Conservation (phyloP, 2,797 vertebrate species). For the Ctenosaura bakeri region DNA sequence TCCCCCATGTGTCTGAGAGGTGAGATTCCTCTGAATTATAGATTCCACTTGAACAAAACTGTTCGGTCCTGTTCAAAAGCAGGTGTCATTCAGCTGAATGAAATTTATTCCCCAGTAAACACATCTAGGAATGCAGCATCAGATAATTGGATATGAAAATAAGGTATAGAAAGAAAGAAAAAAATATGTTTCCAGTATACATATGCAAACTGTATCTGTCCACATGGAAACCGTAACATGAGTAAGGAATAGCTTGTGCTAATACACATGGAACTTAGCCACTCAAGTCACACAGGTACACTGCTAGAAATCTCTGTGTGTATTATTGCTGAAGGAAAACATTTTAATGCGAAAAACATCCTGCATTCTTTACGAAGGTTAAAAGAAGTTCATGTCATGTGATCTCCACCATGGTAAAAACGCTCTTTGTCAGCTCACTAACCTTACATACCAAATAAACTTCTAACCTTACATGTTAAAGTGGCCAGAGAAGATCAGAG, state of each 20-base stretch:
- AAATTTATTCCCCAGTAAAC: not conserved
- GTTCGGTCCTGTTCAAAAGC: not conserved
- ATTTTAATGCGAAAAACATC: conserved; percentile 61
- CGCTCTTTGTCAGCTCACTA: conserved; percentile 58
- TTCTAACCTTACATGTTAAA: conserved; percentile 70
- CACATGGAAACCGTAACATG: not conserved
- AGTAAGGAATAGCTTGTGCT: not conserved
- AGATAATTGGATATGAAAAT: not conserved
- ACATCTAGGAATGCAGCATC: not conserved
- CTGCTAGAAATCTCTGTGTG: not conserved
- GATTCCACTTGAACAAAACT: not conserved
- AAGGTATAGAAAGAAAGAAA: not conserved
- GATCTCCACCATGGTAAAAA: conserved; percentile 68
- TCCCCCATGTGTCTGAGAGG: not conserved
- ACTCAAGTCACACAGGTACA: conserved; percentile 22
- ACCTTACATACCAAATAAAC: conserved; percentile 60
- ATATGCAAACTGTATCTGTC: not conserved
- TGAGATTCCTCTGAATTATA: not conserved
- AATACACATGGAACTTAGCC: not conserved
- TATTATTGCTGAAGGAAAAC: conserved; percentile 27
- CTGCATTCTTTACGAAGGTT: conserved; percentile 71
- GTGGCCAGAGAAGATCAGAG: conserved; percentile 62
- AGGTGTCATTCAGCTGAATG: not conserved
- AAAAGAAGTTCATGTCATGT: conserved; percentile 73
- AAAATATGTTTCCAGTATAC: not conserved